Conservation (phyloP, 2,113 vertebrate species). For the Bombycilla garrulus region DNA sequence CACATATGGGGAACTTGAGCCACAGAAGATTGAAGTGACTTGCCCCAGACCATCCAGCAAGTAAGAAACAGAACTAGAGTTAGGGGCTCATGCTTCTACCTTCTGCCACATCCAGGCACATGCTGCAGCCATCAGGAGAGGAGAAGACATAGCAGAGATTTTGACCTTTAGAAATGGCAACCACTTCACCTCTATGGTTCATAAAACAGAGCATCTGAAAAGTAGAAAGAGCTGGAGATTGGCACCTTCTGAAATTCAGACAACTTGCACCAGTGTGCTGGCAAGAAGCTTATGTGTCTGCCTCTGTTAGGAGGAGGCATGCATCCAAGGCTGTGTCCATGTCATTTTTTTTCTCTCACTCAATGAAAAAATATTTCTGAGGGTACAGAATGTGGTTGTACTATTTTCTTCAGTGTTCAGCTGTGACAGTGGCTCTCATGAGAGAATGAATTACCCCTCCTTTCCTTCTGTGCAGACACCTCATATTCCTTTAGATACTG, state of each 20-base stretch:
- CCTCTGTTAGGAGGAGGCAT: background rate
- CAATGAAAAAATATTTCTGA: background rate
- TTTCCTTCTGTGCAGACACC: background rate
- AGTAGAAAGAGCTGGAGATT: background rate
- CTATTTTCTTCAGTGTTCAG: background rate
- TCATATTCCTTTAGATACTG: background rate
- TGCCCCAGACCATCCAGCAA: background rate
- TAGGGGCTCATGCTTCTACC: background rate
- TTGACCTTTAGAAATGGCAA: background rate
- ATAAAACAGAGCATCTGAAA: background rate
- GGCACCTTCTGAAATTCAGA: background rate
- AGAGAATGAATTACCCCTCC: background rate
- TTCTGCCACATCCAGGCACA: background rate
- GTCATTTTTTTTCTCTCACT: background rate
- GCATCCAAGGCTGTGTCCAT: background rate
- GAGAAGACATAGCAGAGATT: background rate
- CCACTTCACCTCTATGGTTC: background rate
- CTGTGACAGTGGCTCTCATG: background rate
- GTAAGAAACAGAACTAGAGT: background rate
- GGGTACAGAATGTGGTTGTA: background rate
- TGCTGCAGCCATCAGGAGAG: background rate
- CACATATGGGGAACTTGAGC: background rate
- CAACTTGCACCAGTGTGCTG: background rate
- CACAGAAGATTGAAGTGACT: background rate
- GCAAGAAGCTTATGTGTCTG: background rate